Evolutionary conservation across 2,888 invertebrate genomes (phyloP).

Genomic region (Ochlodes sylvanus): DNA sequence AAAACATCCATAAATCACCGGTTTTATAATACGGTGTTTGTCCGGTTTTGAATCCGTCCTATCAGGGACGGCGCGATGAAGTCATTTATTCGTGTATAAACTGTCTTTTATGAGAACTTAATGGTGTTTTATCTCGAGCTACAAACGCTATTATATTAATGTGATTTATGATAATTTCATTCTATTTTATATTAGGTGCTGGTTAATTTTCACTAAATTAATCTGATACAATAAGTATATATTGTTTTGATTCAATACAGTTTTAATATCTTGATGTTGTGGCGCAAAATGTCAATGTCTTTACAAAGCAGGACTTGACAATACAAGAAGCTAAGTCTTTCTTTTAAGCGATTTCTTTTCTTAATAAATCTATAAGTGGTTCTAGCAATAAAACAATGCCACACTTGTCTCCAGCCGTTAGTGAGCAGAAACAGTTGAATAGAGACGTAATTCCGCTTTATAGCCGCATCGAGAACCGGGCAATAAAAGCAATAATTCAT

Average conservation of each 20-base stretch:
- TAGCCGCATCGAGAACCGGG: slow-evolving; percentile 50
- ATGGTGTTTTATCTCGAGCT: slow-evolving; percentile 59
- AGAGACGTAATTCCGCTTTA: slow-evolving; percentile 43
- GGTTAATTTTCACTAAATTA: neutral
- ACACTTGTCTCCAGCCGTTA: slow-evolving; percentile 34
- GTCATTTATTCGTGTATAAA: slow-evolving; percentile 71
- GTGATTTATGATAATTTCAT: slow-evolving; percentile 29
- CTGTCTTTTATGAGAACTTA: slow-evolving; percentile 67
- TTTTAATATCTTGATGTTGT: neutral
- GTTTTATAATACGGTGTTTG: slow-evolving; percentile 71
- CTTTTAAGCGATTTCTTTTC: neutral
- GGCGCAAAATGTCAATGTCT: neutral
- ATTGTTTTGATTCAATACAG: neutral
- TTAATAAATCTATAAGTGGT: slow-evolving; percentile 14
- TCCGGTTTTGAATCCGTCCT: slow-evolving; percentile 69
- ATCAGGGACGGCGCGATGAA: slow-evolving; percentile 64
- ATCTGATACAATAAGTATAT: neutral
- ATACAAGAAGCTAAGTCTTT: slow-evolving; percentile 1
- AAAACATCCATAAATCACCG: slow-evolving; percentile 81
- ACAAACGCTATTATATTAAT: slow-evolving; percentile 28
- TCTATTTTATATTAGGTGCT: slow-evolving; percentile 17
- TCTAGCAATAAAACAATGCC: slow-evolving; percentile 28
- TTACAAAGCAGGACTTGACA: neutral
- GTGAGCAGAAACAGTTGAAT: slow-evolving; percentile 42
- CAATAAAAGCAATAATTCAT: slow-evolving; percentile 82